These are phyloP conservation scores for Hypolimnas misippus DNA, from an alignment of 2,888 invertebrate species.

Conservation along the genomic window DNA sequence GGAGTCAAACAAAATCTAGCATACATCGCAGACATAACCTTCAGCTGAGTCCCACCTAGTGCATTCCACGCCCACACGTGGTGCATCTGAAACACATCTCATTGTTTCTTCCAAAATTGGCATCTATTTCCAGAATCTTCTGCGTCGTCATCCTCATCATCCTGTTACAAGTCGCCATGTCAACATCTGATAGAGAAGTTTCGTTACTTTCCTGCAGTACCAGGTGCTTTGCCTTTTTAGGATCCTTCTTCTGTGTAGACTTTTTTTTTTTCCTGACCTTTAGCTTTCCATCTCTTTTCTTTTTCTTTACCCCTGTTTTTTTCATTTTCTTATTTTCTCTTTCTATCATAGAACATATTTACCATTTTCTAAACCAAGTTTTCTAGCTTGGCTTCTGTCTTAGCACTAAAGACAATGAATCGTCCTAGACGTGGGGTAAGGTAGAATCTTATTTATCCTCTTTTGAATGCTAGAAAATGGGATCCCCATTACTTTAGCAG, in stretches of 20 bases:
- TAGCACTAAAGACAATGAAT: conserved; percentile 34
- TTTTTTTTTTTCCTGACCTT: conserved; percentile 43
- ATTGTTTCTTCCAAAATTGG: conserved; percentile 47
- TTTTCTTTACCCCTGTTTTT: conserved; percentile 40
- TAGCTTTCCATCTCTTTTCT: conserved; percentile 41
- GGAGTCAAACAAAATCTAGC: conserved; percentile 38
- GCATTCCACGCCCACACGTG: conserved; percentile 35
- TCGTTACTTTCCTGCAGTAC: conserved; percentile 43
- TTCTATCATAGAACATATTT: conserved; percentile 29
- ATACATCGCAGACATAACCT: conserved; percentile 36
- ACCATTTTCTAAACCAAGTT: conserved; percentile 30
- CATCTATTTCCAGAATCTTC: conserved; percentile 47
- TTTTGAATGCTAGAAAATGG: conserved; percentile 45
- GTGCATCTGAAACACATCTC: conserved; percentile 47
- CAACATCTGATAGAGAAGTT: too few species aligned
- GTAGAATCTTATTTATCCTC: too few species aligned
- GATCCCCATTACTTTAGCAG: conserved; percentile 40
- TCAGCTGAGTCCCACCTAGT: conserved; percentile 40
- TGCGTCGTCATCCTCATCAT: conserved; percentile 43
- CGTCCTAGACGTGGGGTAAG: conserved; percentile 46
- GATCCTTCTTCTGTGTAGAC: conserved; percentile 41
- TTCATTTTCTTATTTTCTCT: conserved; percentile 46
- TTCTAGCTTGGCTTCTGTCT: too few species aligned
- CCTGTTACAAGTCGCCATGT: conserved; percentile 40
- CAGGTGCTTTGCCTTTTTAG: conserved; percentile 40